phyloP scores from a whole-genome alignment of 2,113 vertebrate genomes.

The Menidia beryllina region DNA sequence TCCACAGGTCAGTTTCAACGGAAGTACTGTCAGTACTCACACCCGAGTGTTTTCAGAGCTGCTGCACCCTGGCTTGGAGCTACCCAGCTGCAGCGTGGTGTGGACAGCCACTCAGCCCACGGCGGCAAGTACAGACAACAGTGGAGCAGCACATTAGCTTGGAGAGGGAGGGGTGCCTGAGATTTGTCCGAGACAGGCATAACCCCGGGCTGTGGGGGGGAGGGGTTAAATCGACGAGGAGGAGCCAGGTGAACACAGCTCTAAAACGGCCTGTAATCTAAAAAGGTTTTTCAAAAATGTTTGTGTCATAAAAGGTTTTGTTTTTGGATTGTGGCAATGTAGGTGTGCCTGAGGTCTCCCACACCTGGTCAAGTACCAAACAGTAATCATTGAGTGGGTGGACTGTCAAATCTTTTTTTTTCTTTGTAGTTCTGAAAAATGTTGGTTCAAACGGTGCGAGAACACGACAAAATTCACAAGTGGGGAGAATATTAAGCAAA shows the following conservation, averaged over 20 bases:
- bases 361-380: neutral
- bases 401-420: neutral
- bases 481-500: neutral
- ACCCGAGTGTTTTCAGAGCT: neutral
- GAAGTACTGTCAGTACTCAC: neutral
- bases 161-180: slow-evolving; percentile 35
- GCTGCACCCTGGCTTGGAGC: slow-evolving; percentile 22
- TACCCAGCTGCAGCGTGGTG: slow-evolving; percentile 31
- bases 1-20: slow-evolving; percentile 7
- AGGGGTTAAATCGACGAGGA: slow-evolving; percentile 51
- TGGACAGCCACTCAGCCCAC: slow-evolving; percentile 21
- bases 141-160: slow-evolving; percentile 48
- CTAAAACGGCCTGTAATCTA: slow-evolving; percentile 27
- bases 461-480: neutral
- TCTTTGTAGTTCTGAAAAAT: neutral
- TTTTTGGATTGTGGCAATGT: neutral
- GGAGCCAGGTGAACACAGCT: slow-evolving; percentile 51
- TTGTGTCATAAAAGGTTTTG: neutral
- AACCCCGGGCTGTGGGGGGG: slow-evolving; percentile 37
- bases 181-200: slow-evolving; percentile 15
- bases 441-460: neutral
- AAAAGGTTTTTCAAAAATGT: slow-evolving; percentile 1
- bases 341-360: neutral
- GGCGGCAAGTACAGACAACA: slow-evolving; percentile 38
- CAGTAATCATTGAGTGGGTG: neutral